Conservation (phyloP, 2,888 invertebrate species). For the Diabrotica balteata region DNA sequence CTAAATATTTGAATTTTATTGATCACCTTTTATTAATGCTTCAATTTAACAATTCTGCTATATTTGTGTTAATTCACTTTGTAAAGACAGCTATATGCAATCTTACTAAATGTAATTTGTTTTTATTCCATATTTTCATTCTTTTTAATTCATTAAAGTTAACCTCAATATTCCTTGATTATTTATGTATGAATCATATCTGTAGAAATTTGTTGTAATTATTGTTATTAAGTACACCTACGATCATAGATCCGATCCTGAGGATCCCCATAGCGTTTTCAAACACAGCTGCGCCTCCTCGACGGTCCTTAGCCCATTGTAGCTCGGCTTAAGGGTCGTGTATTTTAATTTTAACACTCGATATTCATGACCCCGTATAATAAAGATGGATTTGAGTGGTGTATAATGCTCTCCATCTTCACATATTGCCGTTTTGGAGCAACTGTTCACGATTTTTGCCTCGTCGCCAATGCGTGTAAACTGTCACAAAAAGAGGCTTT, state of each 20-base stretch:
- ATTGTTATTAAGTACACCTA: no score
- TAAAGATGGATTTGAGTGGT: constrained; percentile 56
- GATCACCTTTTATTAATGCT: no score
- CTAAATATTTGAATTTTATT: no score
- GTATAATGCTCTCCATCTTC: constrained; percentile 48
- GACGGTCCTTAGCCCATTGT: constrained; percentile 52
- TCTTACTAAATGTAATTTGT: no score
- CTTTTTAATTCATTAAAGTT: not conserved
- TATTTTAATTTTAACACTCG: constrained; percentile 60
- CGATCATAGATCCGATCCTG: not conserved
- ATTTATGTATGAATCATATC: no score
- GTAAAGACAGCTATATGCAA: no score
- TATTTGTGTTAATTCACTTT: no score
- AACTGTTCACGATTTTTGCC: constrained; percentile 44
- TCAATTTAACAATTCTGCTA: no score
- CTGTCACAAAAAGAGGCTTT: constrained; percentile 25
- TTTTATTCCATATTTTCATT: no score
- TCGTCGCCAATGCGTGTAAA: constrained; percentile 13
- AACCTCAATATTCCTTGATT: not conserved
- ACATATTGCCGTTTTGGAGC: constrained; percentile 48
- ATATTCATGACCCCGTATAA: constrained; percentile 60
- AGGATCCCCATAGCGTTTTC: constrained; percentile 23
- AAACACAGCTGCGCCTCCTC: constrained; percentile 52
- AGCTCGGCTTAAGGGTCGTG: constrained; percentile 49
- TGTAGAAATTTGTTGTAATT: no score